A percentile compares a stretch with the other conserved stretches of the same genome.
Evolutionary conservation across 2,113 vertebrate genomes (phyloP).

Genomic region (Lagopus muta): DNA sequence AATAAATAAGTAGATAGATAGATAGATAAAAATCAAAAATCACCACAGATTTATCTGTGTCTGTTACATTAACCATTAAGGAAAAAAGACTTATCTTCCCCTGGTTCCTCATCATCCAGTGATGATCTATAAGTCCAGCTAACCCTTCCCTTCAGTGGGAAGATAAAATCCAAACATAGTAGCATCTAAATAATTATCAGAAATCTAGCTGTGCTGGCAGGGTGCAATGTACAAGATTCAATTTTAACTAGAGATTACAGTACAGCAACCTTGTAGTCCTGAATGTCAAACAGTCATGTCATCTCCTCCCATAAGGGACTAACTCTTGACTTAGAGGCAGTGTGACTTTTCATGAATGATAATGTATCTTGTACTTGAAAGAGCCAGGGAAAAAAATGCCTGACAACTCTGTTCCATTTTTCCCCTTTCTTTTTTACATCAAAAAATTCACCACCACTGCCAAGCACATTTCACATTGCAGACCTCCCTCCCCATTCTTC

Average conservation of each 20-base stretch:
- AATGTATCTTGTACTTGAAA: slow-evolving; percentile 52
- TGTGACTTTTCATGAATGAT: slow-evolving; percentile 66
- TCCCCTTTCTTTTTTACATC: background rate
- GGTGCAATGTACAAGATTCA: slow-evolving; percentile 73
- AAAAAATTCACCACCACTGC: slow-evolving; percentile 29
- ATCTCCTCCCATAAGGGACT: slow-evolving; percentile 65
- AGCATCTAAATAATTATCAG: slow-evolving; percentile 74
- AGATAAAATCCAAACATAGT: slow-evolving; percentile 73
- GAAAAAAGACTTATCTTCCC: background rate
- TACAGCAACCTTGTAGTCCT: slow-evolving; percentile 65
- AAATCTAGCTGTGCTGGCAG: slow-evolving; percentile 60
- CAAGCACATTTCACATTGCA: background rate
- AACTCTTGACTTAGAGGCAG: slow-evolving; percentile 62
- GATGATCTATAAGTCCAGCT: slow-evolving; percentile 65
- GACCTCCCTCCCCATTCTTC: background rate
- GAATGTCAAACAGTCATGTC: slow-evolving; percentile 77
- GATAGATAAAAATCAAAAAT: background rate
- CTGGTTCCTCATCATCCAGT: slow-evolving; percentile 49
- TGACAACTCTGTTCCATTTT: background rate
- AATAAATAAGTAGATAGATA: too few species aligned
- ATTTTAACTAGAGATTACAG: slow-evolving; percentile 79
- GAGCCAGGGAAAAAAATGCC: slow-evolving; percentile 30
- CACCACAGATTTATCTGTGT: slow-evolving; percentile 16
- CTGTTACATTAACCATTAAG: slow-evolving; percentile 15
- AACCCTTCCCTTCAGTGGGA: slow-evolving; percentile 28